Evolutionary conservation across 2,888 invertebrate genomes (phyloP).

Genomic region (Phlogophora meticulosa): DNA sequence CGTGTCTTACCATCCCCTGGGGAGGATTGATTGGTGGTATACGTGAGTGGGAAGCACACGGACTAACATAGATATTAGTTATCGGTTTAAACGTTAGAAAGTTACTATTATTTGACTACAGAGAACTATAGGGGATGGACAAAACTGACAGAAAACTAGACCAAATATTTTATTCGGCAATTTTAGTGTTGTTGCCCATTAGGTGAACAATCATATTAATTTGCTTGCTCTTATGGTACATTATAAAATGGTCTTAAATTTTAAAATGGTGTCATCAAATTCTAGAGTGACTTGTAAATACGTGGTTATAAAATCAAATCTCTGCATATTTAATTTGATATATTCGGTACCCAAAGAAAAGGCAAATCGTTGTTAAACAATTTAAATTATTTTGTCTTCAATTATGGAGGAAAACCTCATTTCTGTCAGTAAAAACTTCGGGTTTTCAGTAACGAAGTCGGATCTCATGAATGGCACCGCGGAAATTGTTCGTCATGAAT

Average conservation of each 20-base stretch:
- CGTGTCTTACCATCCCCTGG: constrained; percentile 8
- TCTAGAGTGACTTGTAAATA: no score
- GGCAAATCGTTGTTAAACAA: neutral
- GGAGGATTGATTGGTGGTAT: constrained; percentile 20
- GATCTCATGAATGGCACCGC: constrained; percentile 50
- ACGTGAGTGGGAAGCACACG: constrained; percentile 5
- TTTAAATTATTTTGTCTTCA: neutral
- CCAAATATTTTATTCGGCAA: no score
- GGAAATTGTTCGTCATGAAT: constrained; percentile 67
- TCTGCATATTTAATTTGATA: no score
- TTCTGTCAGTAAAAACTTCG: constrained; percentile 16
- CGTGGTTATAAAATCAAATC: no score
- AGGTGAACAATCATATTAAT: no score
- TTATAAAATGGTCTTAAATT: no score
- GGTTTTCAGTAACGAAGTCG: constrained; percentile 33
- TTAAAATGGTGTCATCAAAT: no score
- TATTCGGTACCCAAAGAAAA: no score
- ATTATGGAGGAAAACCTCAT: neutral
- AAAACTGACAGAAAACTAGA: no score
- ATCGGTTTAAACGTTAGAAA: neutral
- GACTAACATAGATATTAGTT: neutral
- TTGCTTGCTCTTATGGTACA: no score
- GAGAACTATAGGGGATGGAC: neutral
- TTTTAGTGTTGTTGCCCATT: no score
- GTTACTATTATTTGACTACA: neutral